phyloP scores from a whole-genome alignment of 2,797 vertebrate species.

The Cryptoblepharus egeriae region DNA sequence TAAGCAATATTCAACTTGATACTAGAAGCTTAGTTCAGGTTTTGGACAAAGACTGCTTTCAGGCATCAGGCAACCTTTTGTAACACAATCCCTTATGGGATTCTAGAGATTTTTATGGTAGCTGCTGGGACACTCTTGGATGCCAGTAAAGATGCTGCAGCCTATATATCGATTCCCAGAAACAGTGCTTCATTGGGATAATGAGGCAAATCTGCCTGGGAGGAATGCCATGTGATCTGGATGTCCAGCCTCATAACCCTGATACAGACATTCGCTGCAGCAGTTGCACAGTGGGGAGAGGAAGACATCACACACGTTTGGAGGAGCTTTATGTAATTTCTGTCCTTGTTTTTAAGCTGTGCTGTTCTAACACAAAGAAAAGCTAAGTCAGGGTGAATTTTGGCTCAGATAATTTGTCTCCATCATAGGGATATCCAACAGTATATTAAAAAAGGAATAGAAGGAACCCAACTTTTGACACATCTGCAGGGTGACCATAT shows the following conservation, averaged over 20 bases:
- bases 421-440: neutral
- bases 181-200: neutral
- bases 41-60: neutral
- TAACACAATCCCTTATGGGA: neutral
- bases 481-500: too few species aligned
- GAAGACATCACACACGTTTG: neutral
- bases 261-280: neutral
- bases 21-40: neutral
- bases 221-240: neutral
- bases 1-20: conserved; percentile 7
- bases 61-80: neutral
- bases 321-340: neutral
- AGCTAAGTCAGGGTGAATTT: neutral
- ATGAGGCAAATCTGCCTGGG: neutral
- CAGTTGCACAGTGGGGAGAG: neutral
- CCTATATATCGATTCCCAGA: neutral
- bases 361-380: neutral
- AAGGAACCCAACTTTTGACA: neutral
- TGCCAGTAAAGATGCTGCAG: neutral
- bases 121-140: neutral
- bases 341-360: neutral
- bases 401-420: neutral
- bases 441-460: neutral
- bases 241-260: neutral
- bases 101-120: neutral